These are phyloP conservation scores for Erythrocercus mccallii DNA, from an alignment of 2,113 vertebrate species.

Conservation along the genomic window DNA sequence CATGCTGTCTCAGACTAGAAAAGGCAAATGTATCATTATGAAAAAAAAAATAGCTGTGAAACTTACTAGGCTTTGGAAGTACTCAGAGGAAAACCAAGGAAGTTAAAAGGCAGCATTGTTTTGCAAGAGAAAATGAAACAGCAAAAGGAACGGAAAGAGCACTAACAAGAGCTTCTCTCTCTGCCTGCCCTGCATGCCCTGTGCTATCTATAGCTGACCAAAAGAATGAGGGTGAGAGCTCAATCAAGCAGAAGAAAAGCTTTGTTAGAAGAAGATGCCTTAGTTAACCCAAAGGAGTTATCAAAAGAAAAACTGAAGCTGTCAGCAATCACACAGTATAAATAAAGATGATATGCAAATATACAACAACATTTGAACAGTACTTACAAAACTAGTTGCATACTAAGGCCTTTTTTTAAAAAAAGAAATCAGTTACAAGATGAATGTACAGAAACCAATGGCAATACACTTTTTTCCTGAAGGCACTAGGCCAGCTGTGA, in stretches of 20 bases:
- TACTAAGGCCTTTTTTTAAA: neutral
- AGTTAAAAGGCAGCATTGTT: neutral
- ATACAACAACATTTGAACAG: conserved; percentile 57
- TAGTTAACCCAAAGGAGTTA: conserved; percentile 48
- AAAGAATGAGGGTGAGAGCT: neutral
- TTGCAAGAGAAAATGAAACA: neutral
- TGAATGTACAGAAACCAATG: conserved; percentile 30
- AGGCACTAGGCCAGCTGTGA: conserved; percentile 71
- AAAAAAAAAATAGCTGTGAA: neutral
- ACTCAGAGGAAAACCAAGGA: neutral
- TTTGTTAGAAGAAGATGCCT: conserved; percentile 43
- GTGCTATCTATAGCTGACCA: neutral
- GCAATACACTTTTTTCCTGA: conserved; percentile 27
- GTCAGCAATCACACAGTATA: conserved; percentile 56
- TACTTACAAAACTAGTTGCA: conserved; percentile 58
- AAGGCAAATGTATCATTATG: neutral
- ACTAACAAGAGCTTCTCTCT: neutral
- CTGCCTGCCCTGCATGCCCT: neutral
- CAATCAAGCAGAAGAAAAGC: neutral
- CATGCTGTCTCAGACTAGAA: neutral
- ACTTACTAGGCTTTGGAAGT: neutral
- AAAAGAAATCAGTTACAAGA: conserved; percentile 44
- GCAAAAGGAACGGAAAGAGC: neutral
- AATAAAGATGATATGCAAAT: conserved; percentile 72
- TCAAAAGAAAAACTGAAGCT: conserved; percentile 25